phyloP scores from a whole-genome alignment of 2,888 invertebrate species.

The Xanthorhoe spadicearia region DNA sequence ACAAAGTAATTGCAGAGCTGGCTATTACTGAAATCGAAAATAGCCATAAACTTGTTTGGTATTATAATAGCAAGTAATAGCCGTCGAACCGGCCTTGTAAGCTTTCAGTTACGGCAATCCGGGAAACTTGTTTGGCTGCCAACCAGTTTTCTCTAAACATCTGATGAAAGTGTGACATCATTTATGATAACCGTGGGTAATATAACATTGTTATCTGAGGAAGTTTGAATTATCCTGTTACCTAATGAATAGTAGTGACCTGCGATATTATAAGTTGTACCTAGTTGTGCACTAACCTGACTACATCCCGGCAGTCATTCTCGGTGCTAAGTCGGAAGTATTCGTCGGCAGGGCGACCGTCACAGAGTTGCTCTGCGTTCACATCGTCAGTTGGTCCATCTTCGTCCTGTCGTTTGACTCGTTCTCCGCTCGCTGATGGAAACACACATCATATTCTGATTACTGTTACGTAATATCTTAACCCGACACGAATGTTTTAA shows the following conservation, averaged over 20 bases:
- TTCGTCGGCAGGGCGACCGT: conserved; percentile 94
- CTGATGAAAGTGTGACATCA: conserved; percentile 52
- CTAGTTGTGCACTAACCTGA: conserved; percentile 87
- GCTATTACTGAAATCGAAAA: conserved; percentile 35
- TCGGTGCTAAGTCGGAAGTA: conserved; percentile 94
- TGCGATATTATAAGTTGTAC: background rate
- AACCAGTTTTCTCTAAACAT: conserved; percentile 54
- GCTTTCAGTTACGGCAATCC: conserved; percentile 53
- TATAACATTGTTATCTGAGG: conserved; percentile 5
- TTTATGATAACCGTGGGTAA: conserved; percentile 46
- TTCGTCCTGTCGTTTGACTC: conserved; percentile 88
- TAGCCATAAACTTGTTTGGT: conserved; percentile 25
- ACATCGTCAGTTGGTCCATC: conserved; percentile 86
- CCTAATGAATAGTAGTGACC: background rate
- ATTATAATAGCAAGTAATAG: conserved; percentile 32
- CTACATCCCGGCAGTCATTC: conserved; percentile 96
- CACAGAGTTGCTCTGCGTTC: conserved; percentile 92
- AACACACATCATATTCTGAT: conserved; percentile 23
- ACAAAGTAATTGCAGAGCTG: conserved; percentile 25
- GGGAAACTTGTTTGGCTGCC: conserved; percentile 51
- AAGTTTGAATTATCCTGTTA: background rate
- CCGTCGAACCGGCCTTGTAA: conserved; percentile 48
- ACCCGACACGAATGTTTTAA: conserved; percentile 26
- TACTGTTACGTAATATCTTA: conserved; percentile 24
- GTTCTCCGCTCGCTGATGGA: conserved; percentile 75